Conservation (phyloP, 2,113 vertebrate genomes). For the Lanius collurio region DNA sequence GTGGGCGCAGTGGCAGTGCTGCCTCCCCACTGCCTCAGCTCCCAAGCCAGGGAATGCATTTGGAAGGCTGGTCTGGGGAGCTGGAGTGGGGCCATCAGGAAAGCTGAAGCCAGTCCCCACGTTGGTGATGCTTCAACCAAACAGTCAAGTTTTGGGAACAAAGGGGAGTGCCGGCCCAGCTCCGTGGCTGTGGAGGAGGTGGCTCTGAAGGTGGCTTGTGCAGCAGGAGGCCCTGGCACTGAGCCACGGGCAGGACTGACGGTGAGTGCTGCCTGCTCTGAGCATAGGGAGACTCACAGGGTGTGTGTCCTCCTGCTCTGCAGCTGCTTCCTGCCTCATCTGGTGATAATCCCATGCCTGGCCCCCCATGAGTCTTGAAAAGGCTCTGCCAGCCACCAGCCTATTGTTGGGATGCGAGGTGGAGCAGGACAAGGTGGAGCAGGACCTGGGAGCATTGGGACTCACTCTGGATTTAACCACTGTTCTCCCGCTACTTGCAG, state of each 20-base stretch:
- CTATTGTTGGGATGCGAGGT: background rate
- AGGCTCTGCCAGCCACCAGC: background rate
- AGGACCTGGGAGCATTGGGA: fast-evolving
- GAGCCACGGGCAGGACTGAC: background rate
- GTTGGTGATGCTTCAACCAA: background rate
- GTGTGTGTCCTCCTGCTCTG: background rate
- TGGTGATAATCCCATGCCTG: background rate
- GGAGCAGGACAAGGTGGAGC: background rate
- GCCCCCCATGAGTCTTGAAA: background rate
- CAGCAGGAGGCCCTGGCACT: background rate
- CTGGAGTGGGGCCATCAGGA: background rate
- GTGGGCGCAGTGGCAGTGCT: fast-evolving
- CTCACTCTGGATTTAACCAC: background rate
- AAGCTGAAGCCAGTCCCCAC: background rate
- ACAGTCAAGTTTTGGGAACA: background rate
- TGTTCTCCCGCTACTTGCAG: background rate
- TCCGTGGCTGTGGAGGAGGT: fast-evolving
- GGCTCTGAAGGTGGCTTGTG: background rate
- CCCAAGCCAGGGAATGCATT: fast-evolving
- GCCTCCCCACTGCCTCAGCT: fast-evolving
- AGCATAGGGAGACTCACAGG: background rate
- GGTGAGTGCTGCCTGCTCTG: background rate
- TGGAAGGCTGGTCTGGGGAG: background rate
- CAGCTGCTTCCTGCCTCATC: background rate
- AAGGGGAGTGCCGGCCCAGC: background rate